Base-by-base conservation (phyloP, 2,797 vertebrate genomes). In the Fistularia commersonii region DNA sequence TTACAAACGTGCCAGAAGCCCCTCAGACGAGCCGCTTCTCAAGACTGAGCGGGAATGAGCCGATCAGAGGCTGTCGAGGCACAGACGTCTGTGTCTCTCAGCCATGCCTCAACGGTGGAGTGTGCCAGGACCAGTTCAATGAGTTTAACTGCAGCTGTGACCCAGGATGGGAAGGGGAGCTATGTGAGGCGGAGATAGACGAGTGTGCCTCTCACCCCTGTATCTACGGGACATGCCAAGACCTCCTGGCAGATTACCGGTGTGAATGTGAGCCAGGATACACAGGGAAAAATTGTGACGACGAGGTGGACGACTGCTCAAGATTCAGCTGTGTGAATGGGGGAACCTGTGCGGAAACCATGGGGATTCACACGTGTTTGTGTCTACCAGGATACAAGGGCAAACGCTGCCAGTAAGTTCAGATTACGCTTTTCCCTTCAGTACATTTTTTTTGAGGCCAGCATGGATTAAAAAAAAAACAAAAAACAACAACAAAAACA, bases 261-360 rank as follows among this genome's bases (percentile, higher is more conserved):
- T 99, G 97, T 33, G 76, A 85, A 15, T 99, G 97, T 48, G 72
- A 85, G n/a, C 82, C 80, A 0, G 97, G 97, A 5, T 98, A 93
- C 72, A 57, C 53, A 0, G 96, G 95, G 1, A 90, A 72, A 40
- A 77, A 81, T 66, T 99, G 97, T 32, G 83, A 92, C 58, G 85
- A 85, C 4, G 89, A 95, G 9, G 81, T 95, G 32, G 91, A 96
- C 0, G 81, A 94, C 74, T 97, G 95, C 6, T 70, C 84, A 71
- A 77, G 89, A 41, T 92, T 92, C 69, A 76, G 37, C 62, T 97
- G 95, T 72, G 74, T 83, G 10, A 91, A 95, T 0, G 90, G 88
- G 9, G 94, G 90, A 4, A 79, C 66, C 40, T 97, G 95, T 3
- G 0, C 86, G 0, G 88, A 92, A 0, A 69, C 48, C 0, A 37